Base-by-base conservation (phyloP, 2,888 invertebrate species). In the Eremobia ochroleuca region DNA sequence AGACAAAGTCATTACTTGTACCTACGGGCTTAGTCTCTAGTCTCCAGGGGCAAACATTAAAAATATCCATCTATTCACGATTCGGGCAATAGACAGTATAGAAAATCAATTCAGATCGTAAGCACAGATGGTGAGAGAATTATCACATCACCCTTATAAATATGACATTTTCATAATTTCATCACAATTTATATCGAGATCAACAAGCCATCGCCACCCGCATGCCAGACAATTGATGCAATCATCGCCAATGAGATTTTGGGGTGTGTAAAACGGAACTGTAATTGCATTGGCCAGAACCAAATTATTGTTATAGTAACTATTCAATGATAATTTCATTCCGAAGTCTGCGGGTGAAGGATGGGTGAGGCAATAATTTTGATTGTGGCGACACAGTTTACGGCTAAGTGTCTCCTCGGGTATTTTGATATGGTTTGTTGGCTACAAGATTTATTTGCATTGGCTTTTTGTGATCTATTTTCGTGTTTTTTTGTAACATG, bases 241-340 rank as follows among this genome's bases (percentile, higher is more conserved):
- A 96, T 97, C 96, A 96, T 96, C 95, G 92, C 90, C 95, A 95
- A 95, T 94, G 95, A 96, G 95, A 96, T 97, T 96, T 96, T 85
- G 88, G 92, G 94, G 96, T 95, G 93, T 93, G 94, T 92, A 93
- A 94, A 94, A 93, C 93, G 93, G 94, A 93, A 94, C 94, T 90
- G 91, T 96, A 96, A 96, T 96, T 96, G 96, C 95, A 95, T 96
- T 94, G 94, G 94, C 96, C 95, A 94, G 95, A 95, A 93, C 94
- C 91, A 94, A 95, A 95, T 96, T 94, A 95, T 89, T 94, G 93
- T 94, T 95, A 95, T 93, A 94, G 93, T 93, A 93, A 95, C 96
- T 94, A 95, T 96, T 96, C 95, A 94, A 95, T 95, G 94, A 95
- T 94, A 94, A 95, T 94, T 93, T 91, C 90, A 94, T 95, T 93